These are phyloP conservation scores for Drosophila orena DNA, from an alignment of 1,140 invertebrate species.

Conservation along the genomic window DNA sequence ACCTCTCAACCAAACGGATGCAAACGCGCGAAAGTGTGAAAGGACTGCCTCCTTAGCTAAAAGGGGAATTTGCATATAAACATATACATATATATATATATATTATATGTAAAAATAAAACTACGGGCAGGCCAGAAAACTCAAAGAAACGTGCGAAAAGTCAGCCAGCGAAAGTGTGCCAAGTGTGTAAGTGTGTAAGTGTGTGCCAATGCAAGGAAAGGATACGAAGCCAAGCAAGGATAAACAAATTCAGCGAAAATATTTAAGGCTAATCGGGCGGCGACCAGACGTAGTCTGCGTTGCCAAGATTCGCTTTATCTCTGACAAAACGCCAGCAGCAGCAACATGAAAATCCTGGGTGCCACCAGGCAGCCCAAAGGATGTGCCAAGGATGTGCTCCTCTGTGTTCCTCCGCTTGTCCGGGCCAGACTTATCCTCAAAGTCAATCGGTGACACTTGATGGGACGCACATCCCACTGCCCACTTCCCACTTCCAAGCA, in stretches of 20 bases:
- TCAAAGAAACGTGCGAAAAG: conserved; percentile 41
- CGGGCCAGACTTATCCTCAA: conserved; percentile 52
- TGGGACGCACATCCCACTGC: conserved; percentile 33
- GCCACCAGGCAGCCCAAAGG: conserved; percentile 14
- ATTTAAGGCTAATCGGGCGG: conserved; percentile 48
- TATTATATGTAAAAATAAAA: conserved; percentile 7
- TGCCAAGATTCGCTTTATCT: conserved; percentile 47
- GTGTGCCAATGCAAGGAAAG: too few species aligned
- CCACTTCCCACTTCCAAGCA: too few species aligned
- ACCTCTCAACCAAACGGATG: conserved; percentile 72
- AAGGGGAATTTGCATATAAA: conserved; percentile 45
- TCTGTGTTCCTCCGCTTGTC: conserved; percentile 18
- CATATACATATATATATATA: conserved; percentile 18
- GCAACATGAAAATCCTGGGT: conserved; percentile 13
- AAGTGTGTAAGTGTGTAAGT: conserved; percentile 55
- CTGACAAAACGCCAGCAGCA: conserved; percentile 69
- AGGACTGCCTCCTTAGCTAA: conserved; percentile 23
- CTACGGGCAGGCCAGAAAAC: conserved; percentile 37
- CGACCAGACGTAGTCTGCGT: conserved; percentile 5
- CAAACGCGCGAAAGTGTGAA: conserved; percentile 25
- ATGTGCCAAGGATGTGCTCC: conserved; percentile 36
- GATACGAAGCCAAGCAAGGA: too few species aligned
- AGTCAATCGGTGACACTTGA: conserved; percentile 72
- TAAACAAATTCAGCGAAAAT: conserved; percentile 42
- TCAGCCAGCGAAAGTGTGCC: conserved; percentile 42